Evolutionary conservation across 2,888 invertebrate genomes (phyloP), one percentile per base, ranked within the genome.

Genomic region (Himalopsyche tibetana): DNA sequence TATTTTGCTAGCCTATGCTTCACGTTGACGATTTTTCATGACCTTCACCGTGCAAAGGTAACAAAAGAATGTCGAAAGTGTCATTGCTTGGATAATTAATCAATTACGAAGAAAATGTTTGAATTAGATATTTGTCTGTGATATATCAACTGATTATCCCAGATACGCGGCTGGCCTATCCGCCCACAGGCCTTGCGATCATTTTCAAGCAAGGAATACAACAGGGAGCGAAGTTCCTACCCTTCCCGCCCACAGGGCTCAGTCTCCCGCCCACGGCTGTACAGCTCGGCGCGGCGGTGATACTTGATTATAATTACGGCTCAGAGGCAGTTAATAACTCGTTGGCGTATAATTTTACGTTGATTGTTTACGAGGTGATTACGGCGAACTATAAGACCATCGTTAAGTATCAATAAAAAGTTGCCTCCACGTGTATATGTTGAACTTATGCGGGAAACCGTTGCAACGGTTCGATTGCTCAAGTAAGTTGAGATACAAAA

Each of bases 281-380:
- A 74, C 51, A 51, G 51, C 51, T 51, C 51, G 51, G 74, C 74
- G 74, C 74, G 55, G 55, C 80, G 19, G 40, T 38, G 63, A 85
- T 82, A 88, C 87, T 88, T 88, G 87, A 88, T 88, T 88, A 88
- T 88, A 87, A 88, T 88, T 88, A 88, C 88, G 83, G 84, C 87
- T 79, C 85, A 40, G 84, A 85, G 84, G 86, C 85, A 87, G 87
- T 87, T 86, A 88, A 87, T 87, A 87, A 88, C 87, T 87, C 87
- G 86, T 88, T 87, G 87, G 86, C 87, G 88, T 88, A 88, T 87
- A 88, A 87, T 87, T 88, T 88, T 86, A 88, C 88, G 87, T 87
- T 88, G 88, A 88, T 88, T 88, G 88, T 88, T 88, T 88, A 88
- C 87, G 88, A 88, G 86, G 88, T 88, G 87, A 88, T 88, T 88